Conservation (phyloP, 2,888 invertebrate genomes). For the Dryobotodes eremita region DNA sequence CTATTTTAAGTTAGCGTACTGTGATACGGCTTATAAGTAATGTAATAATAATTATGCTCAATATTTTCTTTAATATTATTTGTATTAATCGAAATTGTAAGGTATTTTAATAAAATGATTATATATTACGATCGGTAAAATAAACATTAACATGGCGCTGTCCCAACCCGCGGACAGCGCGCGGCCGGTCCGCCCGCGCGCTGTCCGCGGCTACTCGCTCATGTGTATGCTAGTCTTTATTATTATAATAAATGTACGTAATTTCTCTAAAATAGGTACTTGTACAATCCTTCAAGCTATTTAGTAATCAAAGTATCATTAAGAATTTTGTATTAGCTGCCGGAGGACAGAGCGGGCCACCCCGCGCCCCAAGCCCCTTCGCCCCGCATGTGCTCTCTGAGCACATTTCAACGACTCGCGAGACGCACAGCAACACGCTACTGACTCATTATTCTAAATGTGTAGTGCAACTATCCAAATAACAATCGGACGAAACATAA, state of each 20-base stretch:
- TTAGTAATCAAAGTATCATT: constrained; percentile 79
- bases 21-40: constrained; percentile 86
- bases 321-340: constrained; percentile 76
- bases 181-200: constrained; percentile 5
- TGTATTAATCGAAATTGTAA: constrained; percentile 77
- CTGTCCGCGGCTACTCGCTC: constrained; percentile 68
- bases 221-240: constrained; percentile 90
- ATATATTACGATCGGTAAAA: constrained; percentile 62
- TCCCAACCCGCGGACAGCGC: neutral
- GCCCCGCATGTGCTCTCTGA: neutral
- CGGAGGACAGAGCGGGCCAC: neutral
- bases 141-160: constrained; percentile 52
- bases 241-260: constrained; percentile 80
- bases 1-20: constrained; percentile 87
- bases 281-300: constrained; percentile 76
- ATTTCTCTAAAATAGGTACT: constrained; percentile 78
- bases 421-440: neutral
- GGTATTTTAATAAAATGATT: constrained; percentile 72
- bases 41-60: constrained; percentile 86
- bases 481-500: no score
- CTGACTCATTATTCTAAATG: neutral
- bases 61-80: constrained; percentile 79
- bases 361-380: no score
- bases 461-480: neutral
- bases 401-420: neutral